Base-by-base conservation (phyloP, 1,140 invertebrate species). In the Drosophila ficusphila region DNA sequence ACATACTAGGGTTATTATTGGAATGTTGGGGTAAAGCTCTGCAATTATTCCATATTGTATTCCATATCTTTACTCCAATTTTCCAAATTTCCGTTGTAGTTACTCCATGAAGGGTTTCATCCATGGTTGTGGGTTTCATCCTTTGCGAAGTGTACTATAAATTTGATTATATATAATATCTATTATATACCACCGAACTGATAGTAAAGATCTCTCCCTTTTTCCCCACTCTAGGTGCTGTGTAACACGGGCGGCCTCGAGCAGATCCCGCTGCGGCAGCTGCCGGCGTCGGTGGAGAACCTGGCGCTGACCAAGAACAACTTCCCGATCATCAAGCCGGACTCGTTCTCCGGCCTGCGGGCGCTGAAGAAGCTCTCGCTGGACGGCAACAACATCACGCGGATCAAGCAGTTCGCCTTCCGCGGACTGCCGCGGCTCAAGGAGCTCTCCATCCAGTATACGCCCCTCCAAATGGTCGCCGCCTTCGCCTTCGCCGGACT, bases 321-420 rank as follows among this genome's bases (percentile, higher is more conserved):
- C 88, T 95, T 97, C 70, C 94, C 94, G 11, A 91, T 95, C 36
- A 95, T 97, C 65, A 94, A 95, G 76, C 95, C 94, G 39, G 96
- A 97, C 85, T 95, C 96, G 1, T 97, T 97, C 79, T 93, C 94
- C 6, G 95, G 95, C 2, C 91, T 97, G 36, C 93, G 94, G 5
- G 93, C 94, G 6, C 91, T 97, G 9, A 93, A 94, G 27, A 96
- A 96, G 57, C 93, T 97, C 11, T 95, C 94, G 1, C 92, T 97
- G 42, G 96, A 97, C 90, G 94, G 95, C 51, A 97, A 96, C 91
- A 96, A 96, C 89, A 96, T 97, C 41, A 94, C 95, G 1, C 92
- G 93, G 4, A 96, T 97, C 71, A 95, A 95, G 68, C 95, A 95
- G 14, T 97, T 97, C 89, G 96, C 96, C 18, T 97, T 97, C 89